Conservation (phyloP, 2,113 vertebrate genomes). For the Clinocottus analis region DNA sequence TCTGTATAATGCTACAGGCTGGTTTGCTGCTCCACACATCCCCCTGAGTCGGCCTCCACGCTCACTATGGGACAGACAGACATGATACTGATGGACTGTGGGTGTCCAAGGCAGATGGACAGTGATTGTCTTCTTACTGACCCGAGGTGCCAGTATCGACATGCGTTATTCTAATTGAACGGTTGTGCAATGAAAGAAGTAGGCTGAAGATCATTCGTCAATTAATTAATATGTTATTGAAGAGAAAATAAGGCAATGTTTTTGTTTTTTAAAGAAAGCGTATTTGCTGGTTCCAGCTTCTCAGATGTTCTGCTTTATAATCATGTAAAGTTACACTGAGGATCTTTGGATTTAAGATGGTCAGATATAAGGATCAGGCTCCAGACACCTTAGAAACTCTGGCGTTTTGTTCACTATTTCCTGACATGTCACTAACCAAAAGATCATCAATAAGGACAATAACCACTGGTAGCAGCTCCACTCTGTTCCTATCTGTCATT, state of each 20-base stretch:
- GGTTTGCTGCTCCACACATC: too few relatives aligned
- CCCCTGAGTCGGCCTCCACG: not conserved
- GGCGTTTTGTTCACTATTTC: not conserved
- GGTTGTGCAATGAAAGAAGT: too few relatives aligned
- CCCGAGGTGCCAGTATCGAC: not conserved
- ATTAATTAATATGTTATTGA: not conserved
- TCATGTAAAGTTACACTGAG: not conserved
- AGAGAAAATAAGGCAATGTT: not conserved
- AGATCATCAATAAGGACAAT: not conserved
- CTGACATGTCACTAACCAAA: not conserved
- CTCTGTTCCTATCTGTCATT: not conserved
- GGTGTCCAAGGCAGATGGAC: not conserved
- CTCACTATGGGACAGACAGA: slow-evolving; percentile 53
- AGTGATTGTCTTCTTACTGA: slow-evolving; percentile 4
- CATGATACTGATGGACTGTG: slow-evolving; percentile 33
- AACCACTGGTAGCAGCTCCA: not conserved
- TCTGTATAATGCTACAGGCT: slow-evolving; percentile 39
- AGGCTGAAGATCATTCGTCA: not conserved
- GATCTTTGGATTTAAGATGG: not conserved
- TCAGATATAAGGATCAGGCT: not conserved
- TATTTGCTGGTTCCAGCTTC: not conserved
- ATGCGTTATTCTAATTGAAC: slow-evolving; percentile 1
- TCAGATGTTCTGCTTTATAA: not conserved
- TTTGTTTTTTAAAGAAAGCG: too few relatives aligned
- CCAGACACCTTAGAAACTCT: not conserved